Evolutionary conservation across 2,113 vertebrate genomes (phyloP).

Genomic region (Mobula hypostoma): DNA sequence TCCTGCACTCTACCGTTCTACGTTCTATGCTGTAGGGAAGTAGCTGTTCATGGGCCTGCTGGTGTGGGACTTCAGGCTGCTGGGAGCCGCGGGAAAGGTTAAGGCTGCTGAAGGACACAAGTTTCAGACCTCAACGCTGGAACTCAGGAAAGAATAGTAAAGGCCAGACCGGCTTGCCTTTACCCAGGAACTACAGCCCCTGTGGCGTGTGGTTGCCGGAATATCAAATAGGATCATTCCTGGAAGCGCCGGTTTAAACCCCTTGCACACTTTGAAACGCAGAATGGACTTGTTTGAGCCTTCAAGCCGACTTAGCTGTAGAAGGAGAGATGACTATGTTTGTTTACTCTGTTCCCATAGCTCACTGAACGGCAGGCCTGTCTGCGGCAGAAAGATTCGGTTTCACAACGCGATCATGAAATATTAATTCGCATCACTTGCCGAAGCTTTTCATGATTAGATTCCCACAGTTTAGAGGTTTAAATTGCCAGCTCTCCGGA

Average conservation of each 20-base stretch:
- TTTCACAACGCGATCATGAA: neutral
- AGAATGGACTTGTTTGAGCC: neutral
- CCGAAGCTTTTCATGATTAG: slow-evolving; percentile 12
- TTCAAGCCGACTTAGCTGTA: neutral
- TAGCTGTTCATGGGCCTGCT: no score
- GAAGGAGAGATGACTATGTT: neutral
- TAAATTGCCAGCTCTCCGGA: neutral
- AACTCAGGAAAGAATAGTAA: no score
- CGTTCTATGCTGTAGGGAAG: no score
- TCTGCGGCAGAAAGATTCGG: neutral
- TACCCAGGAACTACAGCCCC: no score
- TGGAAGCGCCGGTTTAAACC: neutral
- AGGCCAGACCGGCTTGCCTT: no score
- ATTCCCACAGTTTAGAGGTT: neutral
- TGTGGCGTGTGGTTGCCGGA: no score
- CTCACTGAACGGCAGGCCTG: no score
- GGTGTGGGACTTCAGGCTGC: neutral
- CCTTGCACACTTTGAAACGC: neutral
- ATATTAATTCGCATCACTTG: neutral
- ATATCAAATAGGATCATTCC: neutral
- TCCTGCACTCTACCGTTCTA: no score
- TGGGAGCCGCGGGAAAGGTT: neutral
- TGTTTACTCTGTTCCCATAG: neutral
- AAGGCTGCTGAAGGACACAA: neutral
- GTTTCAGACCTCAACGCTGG: no score